These are phyloP conservation scores for Octopus sinensis DNA, from an alignment of 1,140 invertebrate genomes.

Conservation along the genomic window DNA sequence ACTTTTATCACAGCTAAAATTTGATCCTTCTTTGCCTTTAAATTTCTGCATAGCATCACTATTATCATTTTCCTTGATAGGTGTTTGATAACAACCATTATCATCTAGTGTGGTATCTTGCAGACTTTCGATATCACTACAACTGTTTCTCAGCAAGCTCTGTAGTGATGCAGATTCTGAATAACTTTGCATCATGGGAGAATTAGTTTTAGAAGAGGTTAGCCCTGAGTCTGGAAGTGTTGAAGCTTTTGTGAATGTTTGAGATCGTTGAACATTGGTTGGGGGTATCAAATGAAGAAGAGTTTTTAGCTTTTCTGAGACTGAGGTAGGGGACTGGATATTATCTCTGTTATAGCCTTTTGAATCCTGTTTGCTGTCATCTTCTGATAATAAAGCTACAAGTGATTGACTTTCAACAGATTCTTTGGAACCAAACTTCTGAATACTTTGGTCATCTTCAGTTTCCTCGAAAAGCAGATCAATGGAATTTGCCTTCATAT, in stretches of 20 bases:
- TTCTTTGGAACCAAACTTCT: background rate
- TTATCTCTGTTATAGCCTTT: background rate
- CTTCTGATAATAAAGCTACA: too few species aligned
- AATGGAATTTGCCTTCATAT: background rate
- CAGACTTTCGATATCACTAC: background rate
- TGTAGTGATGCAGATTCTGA: background rate
- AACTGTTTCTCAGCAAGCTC: background rate
- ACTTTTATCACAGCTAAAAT: too few species aligned
- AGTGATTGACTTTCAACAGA: constrained; percentile 31
- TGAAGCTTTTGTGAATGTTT: too few species aligned
- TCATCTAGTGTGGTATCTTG: too few species aligned
- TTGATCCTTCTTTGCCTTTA: too few species aligned
- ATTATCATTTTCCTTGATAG: too few species aligned
- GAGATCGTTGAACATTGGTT: background rate
- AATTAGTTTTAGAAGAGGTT: background rate
- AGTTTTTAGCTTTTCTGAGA: constrained; percentile 46
- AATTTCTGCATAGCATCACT: too few species aligned
- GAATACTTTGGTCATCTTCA: background rate
- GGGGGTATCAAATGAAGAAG: constrained; percentile 45
- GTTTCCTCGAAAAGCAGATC: background rate
- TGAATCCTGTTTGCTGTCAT: too few species aligned
- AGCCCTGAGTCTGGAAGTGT: background rate
- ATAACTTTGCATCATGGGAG: background rate
- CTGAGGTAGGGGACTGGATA: constrained; percentile 35
- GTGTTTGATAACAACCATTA: too few species aligned